Evolutionary conservation across 1,140 invertebrate species (phyloP).

Genomic region (Cotesia chilonis): DNA sequence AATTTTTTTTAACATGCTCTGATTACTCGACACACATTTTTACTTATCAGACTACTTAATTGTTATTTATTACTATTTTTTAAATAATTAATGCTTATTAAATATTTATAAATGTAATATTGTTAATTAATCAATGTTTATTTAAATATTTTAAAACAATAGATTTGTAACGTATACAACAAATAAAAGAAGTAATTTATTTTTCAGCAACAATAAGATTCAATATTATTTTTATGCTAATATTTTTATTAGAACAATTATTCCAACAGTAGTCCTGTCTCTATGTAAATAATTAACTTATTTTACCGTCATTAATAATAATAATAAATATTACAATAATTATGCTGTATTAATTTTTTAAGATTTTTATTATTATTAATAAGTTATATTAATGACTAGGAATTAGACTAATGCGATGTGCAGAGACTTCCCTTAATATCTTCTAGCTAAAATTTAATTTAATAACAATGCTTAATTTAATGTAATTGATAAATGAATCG

Average conservation of each 20-base stretch:
- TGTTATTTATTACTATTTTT: slow-evolving; percentile 6
- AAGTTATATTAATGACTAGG: slow-evolving; percentile 28
- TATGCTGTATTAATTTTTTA: not conserved
- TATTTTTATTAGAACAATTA: no score
- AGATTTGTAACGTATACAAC: not conserved
- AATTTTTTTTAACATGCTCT: slow-evolving; percentile 26
- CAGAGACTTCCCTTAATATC: not conserved
- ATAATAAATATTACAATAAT: slow-evolving; percentile 3
- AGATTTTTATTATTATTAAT: slow-evolving; percentile 7
- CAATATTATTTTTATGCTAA: no score
- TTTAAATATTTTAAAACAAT: slow-evolving; percentile 26
- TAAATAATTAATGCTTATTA: slow-evolving; percentile 2
- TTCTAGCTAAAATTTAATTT: slow-evolving; percentile 4
- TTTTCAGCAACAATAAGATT: no score
- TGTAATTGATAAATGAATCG: not conserved
- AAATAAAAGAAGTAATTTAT: no score
- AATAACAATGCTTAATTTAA: not conserved
- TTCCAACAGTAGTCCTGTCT: no score
- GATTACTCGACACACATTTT: slow-evolving; percentile 18
- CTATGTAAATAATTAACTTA: no score
- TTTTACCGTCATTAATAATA: no score
- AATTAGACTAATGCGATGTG: slow-evolving; percentile 26
- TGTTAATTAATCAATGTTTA: slow-evolving; percentile 10
- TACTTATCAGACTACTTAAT: not conserved
- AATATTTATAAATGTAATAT: slow-evolving; percentile 5